Conservation (phyloP, 2,888 invertebrate genomes). For the Cyrtodaria siliqua region DNA sequence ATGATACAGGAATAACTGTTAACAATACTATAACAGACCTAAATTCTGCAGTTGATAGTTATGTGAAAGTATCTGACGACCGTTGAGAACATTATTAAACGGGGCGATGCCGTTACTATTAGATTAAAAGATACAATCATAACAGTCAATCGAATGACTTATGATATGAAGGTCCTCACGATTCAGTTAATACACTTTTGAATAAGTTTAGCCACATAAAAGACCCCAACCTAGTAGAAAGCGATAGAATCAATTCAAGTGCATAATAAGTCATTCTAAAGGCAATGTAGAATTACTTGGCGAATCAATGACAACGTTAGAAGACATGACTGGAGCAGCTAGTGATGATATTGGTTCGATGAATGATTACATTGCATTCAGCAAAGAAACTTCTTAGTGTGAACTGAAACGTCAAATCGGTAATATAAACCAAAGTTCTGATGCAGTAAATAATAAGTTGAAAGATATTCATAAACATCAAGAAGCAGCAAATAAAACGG, state of each 20-base stretch:
- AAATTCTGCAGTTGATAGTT: constrained; percentile 26
- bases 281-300: constrained; percentile 16
- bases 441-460: constrained; percentile 14
- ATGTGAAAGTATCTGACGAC: constrained; percentile 7
- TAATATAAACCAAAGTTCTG: constrained; percentile 10
- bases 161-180: not conserved
- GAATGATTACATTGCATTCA: constrained; percentile 26
- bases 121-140: not conserved
- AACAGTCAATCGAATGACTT: not conserved
- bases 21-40: constrained; percentile 18
- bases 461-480: constrained; percentile 6
- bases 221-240: constrained; percentile 28
- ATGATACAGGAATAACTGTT: constrained; percentile 5
- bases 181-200: not conserved
- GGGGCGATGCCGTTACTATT: not conserved
- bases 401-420: constrained; percentile 28
- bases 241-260: constrained; percentile 21
- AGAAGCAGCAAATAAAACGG: constrained; percentile 11
- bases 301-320: constrained; percentile 6
- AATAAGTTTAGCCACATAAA: constrained; percentile 42
- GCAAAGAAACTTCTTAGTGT: constrained; percentile 31
- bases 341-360: not conserved
- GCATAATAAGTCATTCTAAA: constrained; percentile 17
- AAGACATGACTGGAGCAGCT: constrained; percentile 1
- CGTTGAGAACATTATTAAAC: constrained; percentile 2